Evolutionary conservation across 1,140 invertebrate species (phyloP).

Genomic region (Pectinophora gossypiella): DNA sequence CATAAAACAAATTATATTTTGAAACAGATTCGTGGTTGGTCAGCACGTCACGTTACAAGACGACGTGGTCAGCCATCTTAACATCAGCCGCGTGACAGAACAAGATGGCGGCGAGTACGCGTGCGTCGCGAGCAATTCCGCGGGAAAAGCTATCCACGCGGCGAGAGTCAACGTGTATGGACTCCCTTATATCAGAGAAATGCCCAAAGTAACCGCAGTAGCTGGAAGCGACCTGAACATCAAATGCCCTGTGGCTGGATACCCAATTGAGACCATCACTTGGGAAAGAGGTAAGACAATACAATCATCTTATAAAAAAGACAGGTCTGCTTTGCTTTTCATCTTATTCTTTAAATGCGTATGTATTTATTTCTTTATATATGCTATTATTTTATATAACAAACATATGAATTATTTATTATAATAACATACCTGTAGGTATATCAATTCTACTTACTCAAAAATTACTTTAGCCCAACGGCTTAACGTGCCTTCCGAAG

Average conservation of each 20-base stretch:
- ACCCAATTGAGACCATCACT: conserved; percentile 90
- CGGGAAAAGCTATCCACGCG: conserved; percentile 84
- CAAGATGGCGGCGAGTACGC: conserved; percentile 95
- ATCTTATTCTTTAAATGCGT: no score
- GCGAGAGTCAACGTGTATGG: conserved; percentile 95
- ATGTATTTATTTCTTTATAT: no score
- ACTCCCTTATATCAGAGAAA: conserved; percentile 90
- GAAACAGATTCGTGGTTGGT: conserved; percentile 86
- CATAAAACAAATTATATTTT: conserved; percentile 10
- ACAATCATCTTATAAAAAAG: no score
- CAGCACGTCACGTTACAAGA: conserved; percentile 94
- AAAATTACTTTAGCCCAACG: no score
- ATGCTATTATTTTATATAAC: no score
- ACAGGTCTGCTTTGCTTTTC: no score
- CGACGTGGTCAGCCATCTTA: conserved; percentile 95
- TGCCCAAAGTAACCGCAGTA: conserved; percentile 93
- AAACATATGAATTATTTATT: no score
- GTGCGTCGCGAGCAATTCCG: conserved; percentile 90
- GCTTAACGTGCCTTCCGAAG: no score
- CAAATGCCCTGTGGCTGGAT: conserved; percentile 95
- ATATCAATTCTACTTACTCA: no score
- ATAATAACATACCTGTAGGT: no score
- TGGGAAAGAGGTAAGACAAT: conserved; percentile 94
- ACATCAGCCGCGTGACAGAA: conserved; percentile 90
- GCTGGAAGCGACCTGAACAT: conserved; percentile 90